Percentiles rank a stretch among this genome's conserved stretches.
These are phyloP conservation scores for Aplodontia rufa DNA, from an alignment of 2,113 vertebrate genomes.

Conservation along the genomic window DNA sequence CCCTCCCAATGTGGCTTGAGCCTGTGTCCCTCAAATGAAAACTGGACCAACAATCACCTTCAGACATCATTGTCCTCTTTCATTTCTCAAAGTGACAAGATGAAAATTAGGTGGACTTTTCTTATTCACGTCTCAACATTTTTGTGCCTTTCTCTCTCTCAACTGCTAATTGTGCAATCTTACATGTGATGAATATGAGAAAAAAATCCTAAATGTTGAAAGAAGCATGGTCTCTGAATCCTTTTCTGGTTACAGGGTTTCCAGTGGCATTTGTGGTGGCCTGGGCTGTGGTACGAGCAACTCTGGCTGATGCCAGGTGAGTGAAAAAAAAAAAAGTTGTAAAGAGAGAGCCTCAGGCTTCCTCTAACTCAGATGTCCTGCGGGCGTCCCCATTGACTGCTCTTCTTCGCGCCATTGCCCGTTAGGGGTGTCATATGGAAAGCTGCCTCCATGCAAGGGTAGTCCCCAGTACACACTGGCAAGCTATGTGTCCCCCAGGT, in stretches of 20 bases:
- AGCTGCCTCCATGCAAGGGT: neutral
- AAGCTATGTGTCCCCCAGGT: neutral
- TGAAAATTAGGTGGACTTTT: neutral
- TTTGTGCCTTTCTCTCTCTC: constrained; percentile 9
- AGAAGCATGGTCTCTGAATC: neutral
- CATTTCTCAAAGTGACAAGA: neutral
- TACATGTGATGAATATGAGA: neutral
- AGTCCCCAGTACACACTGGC: neutral
- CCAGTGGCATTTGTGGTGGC: constrained; percentile 89
- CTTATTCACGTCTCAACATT: neutral
- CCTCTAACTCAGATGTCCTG: neutral
- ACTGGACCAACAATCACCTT: neutral
- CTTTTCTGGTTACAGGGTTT: constrained; percentile 86
- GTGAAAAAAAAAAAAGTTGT: neutral
- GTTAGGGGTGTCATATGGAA: neutral
- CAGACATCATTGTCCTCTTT: neutral
- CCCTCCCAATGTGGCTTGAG: neutral
- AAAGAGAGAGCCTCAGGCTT: neutral
- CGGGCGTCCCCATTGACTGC: neutral
- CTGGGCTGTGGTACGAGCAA: constrained; percentile 90
- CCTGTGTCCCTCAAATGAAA: neutral
- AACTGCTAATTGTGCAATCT: neutral
- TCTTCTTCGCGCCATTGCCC: neutral
- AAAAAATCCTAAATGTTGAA: neutral
- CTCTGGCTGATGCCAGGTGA: constrained; percentile 90